Conservation (phyloP, 2,888 invertebrate species). For the Drosophila meridiana region DNA sequence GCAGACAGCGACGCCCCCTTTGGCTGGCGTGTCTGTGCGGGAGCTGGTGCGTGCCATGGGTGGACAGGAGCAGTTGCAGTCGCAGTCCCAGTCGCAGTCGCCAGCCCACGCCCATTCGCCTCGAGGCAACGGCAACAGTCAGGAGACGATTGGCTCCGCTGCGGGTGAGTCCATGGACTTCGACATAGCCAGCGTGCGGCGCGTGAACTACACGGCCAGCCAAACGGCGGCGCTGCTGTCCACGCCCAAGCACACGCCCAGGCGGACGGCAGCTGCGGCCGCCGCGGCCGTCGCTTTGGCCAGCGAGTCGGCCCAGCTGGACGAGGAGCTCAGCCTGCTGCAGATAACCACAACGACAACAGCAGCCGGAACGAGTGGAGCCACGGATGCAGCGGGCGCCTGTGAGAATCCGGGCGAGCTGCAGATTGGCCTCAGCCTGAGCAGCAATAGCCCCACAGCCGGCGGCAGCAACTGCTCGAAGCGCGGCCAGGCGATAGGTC, state of each 20-base stretch:
- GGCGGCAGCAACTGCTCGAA: constrained; percentile 45
- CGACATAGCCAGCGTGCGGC: constrained; percentile 84
- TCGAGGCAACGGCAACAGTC: constrained; percentile 90
- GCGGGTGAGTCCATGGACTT: constrained; percentile 50
- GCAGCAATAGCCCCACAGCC: constrained; percentile 21
- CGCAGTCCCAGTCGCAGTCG: too few relatives aligned
- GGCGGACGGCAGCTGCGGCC: constrained; percentile 11
- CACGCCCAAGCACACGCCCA: constrained; percentile 80
- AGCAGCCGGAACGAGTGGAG: constrained; percentile 25
- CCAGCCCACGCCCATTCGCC: background rate
- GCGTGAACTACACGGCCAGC: constrained; percentile 83
- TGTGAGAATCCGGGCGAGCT: constrained; percentile 58
- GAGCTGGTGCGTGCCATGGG: constrained; percentile 91
- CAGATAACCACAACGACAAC: constrained; percentile 78
- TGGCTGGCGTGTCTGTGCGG: constrained; percentile 87
- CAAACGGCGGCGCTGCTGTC: constrained; percentile 84
- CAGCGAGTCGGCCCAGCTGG: constrained; percentile 52
- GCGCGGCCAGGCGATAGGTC: constrained; percentile 72
- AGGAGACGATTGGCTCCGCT: constrained; percentile 88
- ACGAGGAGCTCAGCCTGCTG: constrained; percentile 80
- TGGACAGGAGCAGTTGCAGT: constrained; percentile 84
- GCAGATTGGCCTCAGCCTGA: constrained; percentile 40
- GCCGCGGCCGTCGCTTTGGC: constrained; percentile 1
- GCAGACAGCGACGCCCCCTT: constrained; percentile 20
- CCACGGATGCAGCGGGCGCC: constrained; percentile 13